A percentile compares a stretch with the other conserved stretches of the same genome.
Evolutionary conservation across 2,888 invertebrate genomes (phyloP).

Genomic region (Drosophila rellima): DNA sequence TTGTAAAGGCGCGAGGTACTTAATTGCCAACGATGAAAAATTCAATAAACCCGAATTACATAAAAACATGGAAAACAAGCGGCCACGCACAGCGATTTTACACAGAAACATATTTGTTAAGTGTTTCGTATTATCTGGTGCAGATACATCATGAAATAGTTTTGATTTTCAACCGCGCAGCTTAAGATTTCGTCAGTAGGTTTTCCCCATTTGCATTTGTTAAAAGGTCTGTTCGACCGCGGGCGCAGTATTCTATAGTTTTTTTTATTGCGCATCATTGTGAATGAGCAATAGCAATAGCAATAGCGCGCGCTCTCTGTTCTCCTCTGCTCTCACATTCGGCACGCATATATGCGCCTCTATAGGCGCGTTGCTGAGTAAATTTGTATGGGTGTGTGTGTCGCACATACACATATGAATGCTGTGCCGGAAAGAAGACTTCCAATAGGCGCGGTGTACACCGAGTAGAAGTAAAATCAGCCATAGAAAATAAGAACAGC

Average conservation of each 20-base stretch:
- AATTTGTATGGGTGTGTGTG: slow-evolving; percentile 11
- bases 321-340: slow-evolving; percentile 37
- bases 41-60: slow-evolving; percentile 71
- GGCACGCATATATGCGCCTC: slow-evolving; percentile 21
- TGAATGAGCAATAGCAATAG: slow-evolving; percentile 65
- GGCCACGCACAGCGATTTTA: slow-evolving; percentile 22
- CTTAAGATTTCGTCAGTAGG: slow-evolving; percentile 66
- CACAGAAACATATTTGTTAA: slow-evolving; percentile 2
- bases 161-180: slow-evolving; percentile 52
- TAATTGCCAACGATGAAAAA: slow-evolving; percentile 66
- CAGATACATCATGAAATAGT: slow-evolving; percentile 21
- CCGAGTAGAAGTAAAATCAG: slow-evolving; percentile 15
- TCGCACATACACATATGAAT: slow-evolving; percentile 35
- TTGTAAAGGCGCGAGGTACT: slow-evolving; percentile 71
- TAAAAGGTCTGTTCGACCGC: slow-evolving; percentile 21
- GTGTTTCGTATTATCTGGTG: slow-evolving; percentile 5
- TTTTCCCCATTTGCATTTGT: slow-evolving; percentile 53
- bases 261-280: slow-evolving; percentile 78
- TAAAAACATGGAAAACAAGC: slow-evolving; percentile 51
- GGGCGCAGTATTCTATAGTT: slow-evolving; percentile 54
- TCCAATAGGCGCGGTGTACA: slow-evolving; percentile 41
- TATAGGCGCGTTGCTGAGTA: slow-evolving; percentile 24
- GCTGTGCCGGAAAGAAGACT: slow-evolving; percentile 53
- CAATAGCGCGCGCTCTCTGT: slow-evolving; percentile 53
- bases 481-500: slow-evolving; percentile 30